Percentiles rank a stretch among this genome's conserved stretches.
Conservation (phyloP, 2,888 invertebrate genomes). For the Leucophenga maculata region DNA sequence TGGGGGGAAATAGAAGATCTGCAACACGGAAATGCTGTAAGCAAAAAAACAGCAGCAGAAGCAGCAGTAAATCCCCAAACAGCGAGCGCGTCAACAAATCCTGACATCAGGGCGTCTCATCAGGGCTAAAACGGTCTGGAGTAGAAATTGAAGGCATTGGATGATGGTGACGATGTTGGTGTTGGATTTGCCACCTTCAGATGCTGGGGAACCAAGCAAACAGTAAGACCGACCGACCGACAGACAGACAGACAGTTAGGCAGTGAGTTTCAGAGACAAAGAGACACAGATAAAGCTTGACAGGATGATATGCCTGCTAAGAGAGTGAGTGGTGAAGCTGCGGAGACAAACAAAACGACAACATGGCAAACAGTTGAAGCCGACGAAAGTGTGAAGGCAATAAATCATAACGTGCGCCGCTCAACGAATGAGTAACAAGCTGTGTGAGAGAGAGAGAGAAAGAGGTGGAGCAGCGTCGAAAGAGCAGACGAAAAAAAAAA, state of each 20-base stretch:
- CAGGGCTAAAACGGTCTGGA: not conserved
- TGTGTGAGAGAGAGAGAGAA: not conserved
- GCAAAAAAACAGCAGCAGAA: not conserved
- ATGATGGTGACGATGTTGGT: not conserved
- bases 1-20: conserved; percentile 22
- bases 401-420: conserved; percentile 58
- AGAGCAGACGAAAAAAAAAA: not conserved
- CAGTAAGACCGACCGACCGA: not conserved
- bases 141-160: not conserved
- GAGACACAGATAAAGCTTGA: conserved; percentile 54
- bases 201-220: conserved; percentile 7
- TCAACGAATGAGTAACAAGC: conserved; percentile 22
- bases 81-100: conserved; percentile 13
- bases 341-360: conserved; percentile 58
- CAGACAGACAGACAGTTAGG: not conserved
- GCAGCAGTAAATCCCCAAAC: conserved; percentile 21
- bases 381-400: conserved; percentile 61
- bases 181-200: conserved; percentile 19
- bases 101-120: conserved; percentile 7
- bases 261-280: conserved; percentile 4
- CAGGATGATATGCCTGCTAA: conserved; percentile 28
- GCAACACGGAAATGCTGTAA: conserved; percentile 48
- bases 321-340: conserved; percentile 14
- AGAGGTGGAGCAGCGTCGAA: not conserved
- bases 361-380: conserved; percentile 45